Percentiles rank a stretch among this genome's conserved stretches.
Conservation (phyloP, 1,140 invertebrate genomes). For the Prorops nasuta region DNA sequence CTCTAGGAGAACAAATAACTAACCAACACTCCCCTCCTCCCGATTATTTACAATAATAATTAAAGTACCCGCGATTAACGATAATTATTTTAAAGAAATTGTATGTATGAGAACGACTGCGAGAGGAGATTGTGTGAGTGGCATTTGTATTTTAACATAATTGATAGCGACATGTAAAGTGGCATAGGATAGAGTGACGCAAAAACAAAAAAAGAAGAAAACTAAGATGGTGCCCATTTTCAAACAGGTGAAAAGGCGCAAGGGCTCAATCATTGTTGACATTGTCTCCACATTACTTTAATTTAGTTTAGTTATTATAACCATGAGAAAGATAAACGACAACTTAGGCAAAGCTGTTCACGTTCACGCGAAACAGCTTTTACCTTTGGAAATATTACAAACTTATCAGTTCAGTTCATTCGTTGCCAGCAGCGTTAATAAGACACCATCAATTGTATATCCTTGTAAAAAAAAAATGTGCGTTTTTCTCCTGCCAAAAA, state of each 20-base stretch:
- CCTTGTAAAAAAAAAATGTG: constrained; percentile 38
- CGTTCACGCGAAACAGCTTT: no score
- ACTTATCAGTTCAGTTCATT: constrained; percentile 42
- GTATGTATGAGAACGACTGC: constrained; percentile 46
- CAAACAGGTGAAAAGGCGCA: constrained; percentile 37
- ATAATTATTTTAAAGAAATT: constrained; percentile 55
- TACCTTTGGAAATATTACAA: neutral
- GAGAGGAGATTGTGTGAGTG: constrained; percentile 51
- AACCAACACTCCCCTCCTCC: constrained; percentile 41
- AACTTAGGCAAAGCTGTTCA: no score
- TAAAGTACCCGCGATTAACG: constrained; percentile 49
- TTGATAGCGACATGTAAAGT: constrained; percentile 57
- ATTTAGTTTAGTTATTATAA: constrained; percentile 19
- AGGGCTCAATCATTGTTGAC: constrained; percentile 42
- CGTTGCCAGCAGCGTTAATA: constrained; percentile 33
- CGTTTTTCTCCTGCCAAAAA: constrained; percentile 25
- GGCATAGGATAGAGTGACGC: constrained; percentile 48
- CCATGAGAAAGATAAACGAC: constrained; percentile 17
- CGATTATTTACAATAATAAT: constrained; percentile 54
- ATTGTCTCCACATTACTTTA: constrained; percentile 36
- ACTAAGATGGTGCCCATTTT: constrained; percentile 32
- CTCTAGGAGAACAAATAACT: constrained; percentile 54
- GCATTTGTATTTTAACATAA: constrained; percentile 59
- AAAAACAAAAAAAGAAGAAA: constrained; percentile 20
- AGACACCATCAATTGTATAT: constrained; percentile 32